Conservation (phyloP, 2,113 vertebrate genomes). For the Piaya cayana region DNA sequence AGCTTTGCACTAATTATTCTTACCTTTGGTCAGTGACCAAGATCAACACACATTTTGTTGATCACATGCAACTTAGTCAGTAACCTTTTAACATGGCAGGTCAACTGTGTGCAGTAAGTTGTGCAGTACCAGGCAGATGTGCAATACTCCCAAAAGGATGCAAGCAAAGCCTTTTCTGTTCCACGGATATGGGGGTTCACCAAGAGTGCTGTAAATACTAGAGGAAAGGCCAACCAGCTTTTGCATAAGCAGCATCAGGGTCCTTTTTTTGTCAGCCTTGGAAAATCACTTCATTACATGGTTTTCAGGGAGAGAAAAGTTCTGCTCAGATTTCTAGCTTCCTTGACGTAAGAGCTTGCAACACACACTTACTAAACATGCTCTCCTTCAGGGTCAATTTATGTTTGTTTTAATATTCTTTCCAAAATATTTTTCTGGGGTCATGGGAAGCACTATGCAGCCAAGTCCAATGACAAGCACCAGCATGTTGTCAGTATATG, state of each 20-base stretch:
- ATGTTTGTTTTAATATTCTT: constrained; percentile 31
- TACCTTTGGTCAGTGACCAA: neutral
- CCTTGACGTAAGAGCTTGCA: constrained; percentile 58
- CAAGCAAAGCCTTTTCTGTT: neutral
- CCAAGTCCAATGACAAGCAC: constrained; percentile 49
- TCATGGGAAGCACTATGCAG: constrained; percentile 62
- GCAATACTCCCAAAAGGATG: neutral
- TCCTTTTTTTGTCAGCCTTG: neutral
- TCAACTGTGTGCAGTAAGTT: neutral
- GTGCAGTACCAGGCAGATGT: neutral
- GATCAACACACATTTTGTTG: neutral
- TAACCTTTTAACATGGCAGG: neutral
- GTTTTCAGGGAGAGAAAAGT: neutral
- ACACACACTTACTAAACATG: neutral
- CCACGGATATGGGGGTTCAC: neutral
- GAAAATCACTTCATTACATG: neutral
- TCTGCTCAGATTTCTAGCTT: neutral
- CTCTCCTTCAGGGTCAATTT: constrained; percentile 34
- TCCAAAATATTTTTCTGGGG: constrained; percentile 50
- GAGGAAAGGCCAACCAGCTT: neutral
- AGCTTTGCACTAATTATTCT: neutral
- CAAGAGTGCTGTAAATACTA: neutral
- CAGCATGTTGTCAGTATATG: constrained; percentile 29
- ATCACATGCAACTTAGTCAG: neutral
- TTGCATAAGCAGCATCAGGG: neutral